Conservation (phyloP, 1,140 invertebrate species). For the Rhizoglyphus robini region DNA sequence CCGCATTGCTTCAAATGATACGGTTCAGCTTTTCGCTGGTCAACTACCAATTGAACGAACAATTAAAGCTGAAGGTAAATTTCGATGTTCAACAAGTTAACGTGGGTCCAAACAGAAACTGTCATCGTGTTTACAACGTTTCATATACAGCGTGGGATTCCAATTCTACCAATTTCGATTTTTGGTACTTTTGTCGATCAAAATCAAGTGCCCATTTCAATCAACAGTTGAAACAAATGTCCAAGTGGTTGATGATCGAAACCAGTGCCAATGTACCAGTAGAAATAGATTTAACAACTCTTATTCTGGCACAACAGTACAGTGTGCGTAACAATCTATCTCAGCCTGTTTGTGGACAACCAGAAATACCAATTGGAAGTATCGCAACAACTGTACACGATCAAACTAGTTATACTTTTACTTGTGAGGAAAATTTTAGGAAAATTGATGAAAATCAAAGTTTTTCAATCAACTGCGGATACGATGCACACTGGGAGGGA, state of each 20-base stretch:
- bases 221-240: not conserved
- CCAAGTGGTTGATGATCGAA: slow-evolving; percentile 8
- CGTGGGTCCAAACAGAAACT: slow-evolving; percentile 4
- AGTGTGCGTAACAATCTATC: slow-evolving; percentile 1
- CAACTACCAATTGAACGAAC: not conserved
- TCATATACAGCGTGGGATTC: slow-evolving; percentile 3
- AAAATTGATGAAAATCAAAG: slow-evolving; percentile 3
- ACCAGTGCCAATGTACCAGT: not conserved
- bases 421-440: not conserved
- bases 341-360: slow-evolving; percentile 9
- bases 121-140: not conserved
- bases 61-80: not conserved
- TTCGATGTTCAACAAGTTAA: not conserved
- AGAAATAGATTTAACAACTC: slow-evolving; percentile 9
- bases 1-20: slow-evolving; percentile 9
- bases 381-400: not conserved
- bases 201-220: not conserved
- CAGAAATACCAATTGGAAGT: slow-evolving; percentile 9
- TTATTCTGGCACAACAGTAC: slow-evolving; percentile 17
- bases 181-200: slow-evolving; percentile 15
- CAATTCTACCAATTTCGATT: slow-evolving; percentile 14
- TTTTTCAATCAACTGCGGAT: slow-evolving; percentile 1
- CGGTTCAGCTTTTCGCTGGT: slow-evolving; percentile 17
- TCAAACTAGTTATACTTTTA: slow-evolving; percentile 11
- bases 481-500: slow-evolving; percentile 7